Evolutionary conservation across 2,113 vertebrate species (phyloP).

Genomic region (Callaeas wilsoni): DNA sequence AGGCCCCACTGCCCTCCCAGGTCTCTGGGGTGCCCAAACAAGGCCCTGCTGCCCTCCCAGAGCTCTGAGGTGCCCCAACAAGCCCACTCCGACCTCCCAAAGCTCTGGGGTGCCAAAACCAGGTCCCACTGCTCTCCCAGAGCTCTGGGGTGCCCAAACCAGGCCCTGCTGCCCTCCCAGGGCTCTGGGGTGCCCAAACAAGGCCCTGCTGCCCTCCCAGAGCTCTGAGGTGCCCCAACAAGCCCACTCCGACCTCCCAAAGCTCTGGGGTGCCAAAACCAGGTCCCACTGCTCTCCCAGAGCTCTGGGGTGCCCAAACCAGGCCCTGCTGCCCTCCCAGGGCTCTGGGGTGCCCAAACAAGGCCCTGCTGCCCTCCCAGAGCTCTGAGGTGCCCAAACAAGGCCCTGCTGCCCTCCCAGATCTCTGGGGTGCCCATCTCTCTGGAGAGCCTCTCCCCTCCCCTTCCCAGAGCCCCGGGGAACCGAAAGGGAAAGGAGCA

Average conservation of each 20-base stretch:
- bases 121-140: no score
- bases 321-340: neutral
- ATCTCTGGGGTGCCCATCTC: no score
- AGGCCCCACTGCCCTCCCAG: no score
- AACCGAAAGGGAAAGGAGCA: neutral
- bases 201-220: no score
- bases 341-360: neutral
- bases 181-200: neutral
- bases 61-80: neutral
- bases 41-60: no score
- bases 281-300: fast-evolving
- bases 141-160: neutral
- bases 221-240: neutral
- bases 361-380: neutral
- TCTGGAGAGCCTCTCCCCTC: neutral
- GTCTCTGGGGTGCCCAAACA: neutral
- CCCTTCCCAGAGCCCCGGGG: neutral
- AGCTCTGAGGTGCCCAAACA: neutral
- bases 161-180: no score
- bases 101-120: neutral
- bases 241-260: fast-evolving
- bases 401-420: neutral
- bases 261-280: neutral
- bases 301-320: neutral
- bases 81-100: neutral